Evolutionary conservation across 2,888 invertebrate genomes (phyloP).

Genomic region (Sphaerophoria taeniata): DNA sequence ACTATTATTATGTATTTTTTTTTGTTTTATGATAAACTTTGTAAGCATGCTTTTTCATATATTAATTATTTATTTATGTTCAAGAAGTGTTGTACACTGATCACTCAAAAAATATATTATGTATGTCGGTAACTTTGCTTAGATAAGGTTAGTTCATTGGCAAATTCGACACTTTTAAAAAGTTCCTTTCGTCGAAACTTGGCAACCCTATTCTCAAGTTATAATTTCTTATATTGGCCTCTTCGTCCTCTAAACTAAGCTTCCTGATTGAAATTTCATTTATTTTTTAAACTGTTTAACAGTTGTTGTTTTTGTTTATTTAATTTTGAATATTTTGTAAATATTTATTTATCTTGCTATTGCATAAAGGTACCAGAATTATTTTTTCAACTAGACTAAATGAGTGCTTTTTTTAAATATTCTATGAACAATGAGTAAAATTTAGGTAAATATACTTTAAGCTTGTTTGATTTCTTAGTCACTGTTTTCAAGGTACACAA

Average conservation of each 20-base stretch:
- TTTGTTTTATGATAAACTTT: neutral
- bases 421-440: conserved; percentile 54
- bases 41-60: conserved; percentile 33
- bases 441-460: conserved; percentile 42
- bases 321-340: neutral
- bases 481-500: conserved; percentile 48
- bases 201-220: too few species aligned
- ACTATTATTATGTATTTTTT: conserved; percentile 1
- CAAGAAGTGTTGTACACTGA: conserved; percentile 72
- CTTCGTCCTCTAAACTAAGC: neutral
- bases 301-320: conserved; percentile 34
- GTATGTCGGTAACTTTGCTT: neutral
- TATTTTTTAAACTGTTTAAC: conserved; percentile 38
- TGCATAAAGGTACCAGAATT: conserved; percentile 7
- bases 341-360: neutral
- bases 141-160: neutral
- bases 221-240: too few species aligned
- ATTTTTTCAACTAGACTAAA: conserved; percentile 28
- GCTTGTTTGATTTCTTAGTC: conserved; percentile 12
- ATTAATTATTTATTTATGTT: conserved; percentile 49
- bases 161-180: conserved; percentile 28
- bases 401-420: conserved; percentile 44
- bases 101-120: conserved; percentile 68
- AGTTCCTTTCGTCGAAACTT: neutral
- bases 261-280: neutral